Evolutionary conservation across 35 echinoderm and acorn worm genomes (phyloP), one percentile per base, ranked within the genome.

Genomic region (Apostichopus parvimensis): DNA sequence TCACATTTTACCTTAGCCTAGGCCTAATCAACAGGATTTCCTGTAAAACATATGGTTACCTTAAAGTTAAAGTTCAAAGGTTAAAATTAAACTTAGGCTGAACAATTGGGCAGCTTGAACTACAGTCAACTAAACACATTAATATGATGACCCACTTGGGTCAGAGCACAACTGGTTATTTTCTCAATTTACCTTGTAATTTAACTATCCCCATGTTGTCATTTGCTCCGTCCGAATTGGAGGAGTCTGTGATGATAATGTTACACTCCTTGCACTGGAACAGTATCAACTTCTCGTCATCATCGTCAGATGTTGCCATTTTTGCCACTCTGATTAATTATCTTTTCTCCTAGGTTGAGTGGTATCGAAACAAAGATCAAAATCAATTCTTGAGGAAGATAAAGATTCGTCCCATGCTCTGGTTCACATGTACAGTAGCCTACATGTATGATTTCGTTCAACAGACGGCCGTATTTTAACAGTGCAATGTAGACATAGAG

Each of bases 241-340:
- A 55, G 45, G 79, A 54, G 54, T 54, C 52, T 9, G 79, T 56
- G 11, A 82, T 45, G n/a, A 82, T 82, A 54, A 10, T 0, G 14
- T 82, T 82, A 13, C 79, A 82, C 10, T 5, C 14, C 14, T n/a
- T 55, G 17, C 79, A 82, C 79, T 82, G 79, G 79, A 82, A 82
- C 17, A 82, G 79, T 34, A 82, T 82, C 0, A 82, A 3, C 9
- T 82, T 53, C 55, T 82, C 79, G 28, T 81, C 23, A 34, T 53
- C 79, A 6, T 82, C 52, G 79, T 80, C 79, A 45, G 52, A 28
- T 14, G 79, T 6, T 8, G 79, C 25, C 79, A 80, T 80, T 15
- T 80, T 80, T 45, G 34, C 34, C 34, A 45, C 34, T 45, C 34
- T 45, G 34, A 45, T 45, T 28, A 28, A 28, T 28, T 45, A 0